These are phyloP conservation scores for Vulpes vulpes DNA, from an alignment of 2,113 vertebrate genomes.

Conservation along the genomic window DNA sequence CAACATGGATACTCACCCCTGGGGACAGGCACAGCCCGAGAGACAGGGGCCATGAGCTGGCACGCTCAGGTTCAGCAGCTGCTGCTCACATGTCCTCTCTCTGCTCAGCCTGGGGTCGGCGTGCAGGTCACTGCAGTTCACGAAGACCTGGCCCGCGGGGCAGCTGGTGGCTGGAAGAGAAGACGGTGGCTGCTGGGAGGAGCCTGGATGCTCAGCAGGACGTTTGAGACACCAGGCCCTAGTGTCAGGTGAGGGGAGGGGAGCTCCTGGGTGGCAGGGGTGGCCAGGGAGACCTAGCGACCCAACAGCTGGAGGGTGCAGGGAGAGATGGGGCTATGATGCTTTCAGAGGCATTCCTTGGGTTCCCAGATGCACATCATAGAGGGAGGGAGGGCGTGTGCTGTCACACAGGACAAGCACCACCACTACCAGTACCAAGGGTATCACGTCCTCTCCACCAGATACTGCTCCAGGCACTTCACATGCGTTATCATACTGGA, in stretches of 20 bases:
- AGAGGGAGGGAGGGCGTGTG: too few relatives aligned
- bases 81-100: slow-evolving; percentile 95
- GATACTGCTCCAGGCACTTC: rapidly evolving
- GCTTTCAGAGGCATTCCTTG: background rate
- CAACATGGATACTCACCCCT: slow-evolving; percentile 89
- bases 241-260: background rate
- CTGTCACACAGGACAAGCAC: background rate
- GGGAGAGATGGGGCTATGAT: background rate
- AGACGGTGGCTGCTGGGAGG: background rate
- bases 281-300: background rate
- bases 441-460: too few relatives aligned
- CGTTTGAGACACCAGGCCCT: background rate
- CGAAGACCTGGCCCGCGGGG: slow-evolving; percentile 92
- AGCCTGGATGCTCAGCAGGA: background rate
- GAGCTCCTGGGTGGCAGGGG: background rate
- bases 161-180: slow-evolving; percentile 88
- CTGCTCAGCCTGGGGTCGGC: slow-evolving; percentile 84
- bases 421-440: background rate
- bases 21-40: slow-evolving; percentile 94
- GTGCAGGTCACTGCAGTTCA: slow-evolving; percentile 91
- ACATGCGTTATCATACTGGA: background rate
- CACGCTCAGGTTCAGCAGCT: slow-evolving; percentile 94
- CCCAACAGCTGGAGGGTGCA: too few relatives aligned
- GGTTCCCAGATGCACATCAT: background rate
- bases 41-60: slow-evolving; percentile 92